Percentiles rank a stretch among this genome's conserved stretches.
Conservation (phyloP, 1,140 invertebrate species). For the Drosophila suzukii region DNA sequence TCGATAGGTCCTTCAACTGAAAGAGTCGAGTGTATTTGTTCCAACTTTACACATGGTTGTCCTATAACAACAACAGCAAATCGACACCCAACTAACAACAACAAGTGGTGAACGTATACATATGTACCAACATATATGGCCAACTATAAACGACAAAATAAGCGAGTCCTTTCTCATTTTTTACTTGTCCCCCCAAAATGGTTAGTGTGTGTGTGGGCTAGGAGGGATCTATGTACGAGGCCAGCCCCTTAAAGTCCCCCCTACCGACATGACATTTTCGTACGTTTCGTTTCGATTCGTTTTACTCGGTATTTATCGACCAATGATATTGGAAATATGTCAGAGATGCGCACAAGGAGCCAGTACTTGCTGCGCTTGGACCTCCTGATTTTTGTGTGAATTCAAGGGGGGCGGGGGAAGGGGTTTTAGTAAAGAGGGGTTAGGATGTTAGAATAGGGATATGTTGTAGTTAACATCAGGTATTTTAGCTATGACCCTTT, state of each 20-base stretch:
- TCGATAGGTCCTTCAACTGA: not conserved
- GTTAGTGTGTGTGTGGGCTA: conserved; percentile 24
- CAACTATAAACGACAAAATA: conserved; percentile 44
- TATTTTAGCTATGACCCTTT: not conserved
- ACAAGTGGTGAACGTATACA: conserved; percentile 35
- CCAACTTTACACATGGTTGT: conserved; percentile 1
- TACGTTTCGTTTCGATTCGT: conserved; percentile 82
- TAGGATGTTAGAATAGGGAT: not conserved
- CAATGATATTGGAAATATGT: conserved; percentile 85
- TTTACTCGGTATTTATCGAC: conserved; percentile 83
- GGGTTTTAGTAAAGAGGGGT: not conserved
- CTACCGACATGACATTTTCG: conserved; percentile 44
- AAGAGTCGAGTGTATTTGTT: not conserved
- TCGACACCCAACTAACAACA: conserved; percentile 23
- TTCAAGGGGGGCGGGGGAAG: not conserved
- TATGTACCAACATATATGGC: not conserved
- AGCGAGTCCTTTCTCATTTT: conserved; percentile 37
- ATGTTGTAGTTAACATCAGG: not conserved
- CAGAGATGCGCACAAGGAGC: conserved; percentile 83
- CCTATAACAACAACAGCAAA: conserved; percentile 4
- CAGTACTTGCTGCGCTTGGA: conserved; percentile 66
- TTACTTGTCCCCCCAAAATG: conserved; percentile 32
- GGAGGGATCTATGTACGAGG: conserved; percentile 51
- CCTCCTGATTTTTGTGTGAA: conserved; percentile 26
- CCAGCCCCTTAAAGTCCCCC: conserved; percentile 18